Conservation (phyloP, 2,113 vertebrate genomes). For the Fulica atra region DNA sequence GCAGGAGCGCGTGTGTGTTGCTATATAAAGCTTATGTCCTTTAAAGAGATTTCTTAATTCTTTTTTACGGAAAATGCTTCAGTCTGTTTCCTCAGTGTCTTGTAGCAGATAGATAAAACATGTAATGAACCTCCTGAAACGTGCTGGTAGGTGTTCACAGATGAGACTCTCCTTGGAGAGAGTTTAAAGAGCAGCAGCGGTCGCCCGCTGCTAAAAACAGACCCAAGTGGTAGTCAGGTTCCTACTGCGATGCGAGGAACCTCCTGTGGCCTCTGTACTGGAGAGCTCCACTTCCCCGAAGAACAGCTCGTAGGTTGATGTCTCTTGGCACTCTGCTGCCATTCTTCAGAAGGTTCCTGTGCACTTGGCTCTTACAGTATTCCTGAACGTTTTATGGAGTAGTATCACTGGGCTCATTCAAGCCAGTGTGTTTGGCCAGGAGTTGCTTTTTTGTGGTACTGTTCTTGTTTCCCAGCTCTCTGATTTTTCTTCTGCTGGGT, state of each 20-base stretch:
- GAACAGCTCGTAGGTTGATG: neutral
- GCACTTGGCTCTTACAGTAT: neutral
- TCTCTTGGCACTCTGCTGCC: neutral
- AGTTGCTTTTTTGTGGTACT: neutral
- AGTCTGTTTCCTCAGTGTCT: slow-evolving; percentile 13
- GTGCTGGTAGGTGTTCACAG: neutral
- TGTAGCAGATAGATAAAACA: neutral
- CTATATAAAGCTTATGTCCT: slow-evolving; percentile 27
- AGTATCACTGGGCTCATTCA: neutral
- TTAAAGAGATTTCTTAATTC: neutral
- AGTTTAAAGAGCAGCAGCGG: neutral
- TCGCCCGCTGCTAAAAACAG: neutral
- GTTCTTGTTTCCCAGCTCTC: neutral
- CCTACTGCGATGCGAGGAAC: neutral
- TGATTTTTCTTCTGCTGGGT: neutral
- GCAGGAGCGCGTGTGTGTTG: neutral
- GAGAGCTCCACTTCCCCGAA: neutral
- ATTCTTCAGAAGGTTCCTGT: neutral
- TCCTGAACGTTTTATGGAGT: neutral
- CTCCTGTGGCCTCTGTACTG: neutral
- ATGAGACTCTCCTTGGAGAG: neutral
- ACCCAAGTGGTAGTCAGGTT: neutral
- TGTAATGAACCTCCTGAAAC: neutral
- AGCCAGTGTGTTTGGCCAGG: neutral
- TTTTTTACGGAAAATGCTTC: slow-evolving; percentile 21